A percentile compares a stretch with the other conserved stretches of the same genome.
Conservation (phyloP, 2,888 invertebrate species). For the Minunthozetes semirufus region DNA sequence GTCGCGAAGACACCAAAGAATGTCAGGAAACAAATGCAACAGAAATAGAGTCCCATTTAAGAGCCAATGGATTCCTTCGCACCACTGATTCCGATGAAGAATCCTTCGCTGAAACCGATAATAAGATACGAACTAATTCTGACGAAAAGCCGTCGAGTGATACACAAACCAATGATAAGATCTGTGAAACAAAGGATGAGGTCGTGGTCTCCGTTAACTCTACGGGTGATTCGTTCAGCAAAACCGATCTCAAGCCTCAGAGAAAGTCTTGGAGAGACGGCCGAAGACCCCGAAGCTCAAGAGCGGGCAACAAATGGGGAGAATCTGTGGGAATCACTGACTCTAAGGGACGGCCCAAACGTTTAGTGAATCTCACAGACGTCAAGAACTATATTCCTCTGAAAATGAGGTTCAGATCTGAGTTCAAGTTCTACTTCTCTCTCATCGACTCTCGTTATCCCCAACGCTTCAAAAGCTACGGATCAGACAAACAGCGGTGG, state of each 20-base stretch:
- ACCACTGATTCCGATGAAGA: neutral
- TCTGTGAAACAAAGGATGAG: neutral
- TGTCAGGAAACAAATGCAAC: neutral
- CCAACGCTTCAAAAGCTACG: neutral
- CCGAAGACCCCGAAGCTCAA: neutral
- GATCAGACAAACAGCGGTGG: conserved; percentile 2
- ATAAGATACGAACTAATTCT: neutral
- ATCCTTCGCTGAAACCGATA: neutral
- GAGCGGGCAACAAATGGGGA: neutral
- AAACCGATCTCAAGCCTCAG: neutral
- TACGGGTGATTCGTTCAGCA: neutral
- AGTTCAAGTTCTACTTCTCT: conserved; percentile 8
- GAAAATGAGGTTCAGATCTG: neutral
- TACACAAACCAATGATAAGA: neutral
- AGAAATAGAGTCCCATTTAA: neutral
- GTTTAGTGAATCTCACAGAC: neutral
- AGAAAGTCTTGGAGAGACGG: neutral
- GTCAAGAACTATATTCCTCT: conserved; percentile 2
- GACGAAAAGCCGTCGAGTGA: neutral
- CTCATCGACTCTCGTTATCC: conserved; percentile 18
- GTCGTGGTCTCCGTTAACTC: neutral
- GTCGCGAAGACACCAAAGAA: neutral
- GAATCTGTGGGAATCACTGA: conserved; percentile 6
- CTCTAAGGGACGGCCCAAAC: neutral
- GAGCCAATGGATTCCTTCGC: neutral